These are phyloP conservation scores for Spongilla lacustris DNA, from an alignment of 37 sponge, comb jelly and placozoan genomes.

Conservation along the genomic window DNA sequence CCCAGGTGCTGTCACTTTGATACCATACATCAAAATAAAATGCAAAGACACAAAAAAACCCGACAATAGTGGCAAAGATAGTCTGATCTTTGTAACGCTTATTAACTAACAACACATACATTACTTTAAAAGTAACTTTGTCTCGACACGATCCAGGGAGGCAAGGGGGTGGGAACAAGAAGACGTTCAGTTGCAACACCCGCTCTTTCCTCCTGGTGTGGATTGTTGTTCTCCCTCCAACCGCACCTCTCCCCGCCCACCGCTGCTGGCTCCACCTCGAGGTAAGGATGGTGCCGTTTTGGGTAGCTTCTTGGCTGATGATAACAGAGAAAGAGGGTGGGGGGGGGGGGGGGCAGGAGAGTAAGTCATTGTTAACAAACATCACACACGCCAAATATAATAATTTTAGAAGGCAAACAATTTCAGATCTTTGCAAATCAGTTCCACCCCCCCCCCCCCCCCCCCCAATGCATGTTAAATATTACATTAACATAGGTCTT, in stretches of 20 bases:
- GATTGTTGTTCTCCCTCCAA: neutral
- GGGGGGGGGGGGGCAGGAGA: neutral
- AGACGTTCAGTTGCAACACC: neutral
- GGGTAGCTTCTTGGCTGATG: neutral
- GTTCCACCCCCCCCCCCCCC: neutral
- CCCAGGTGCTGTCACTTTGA: neutral
- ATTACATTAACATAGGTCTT: too few species aligned
- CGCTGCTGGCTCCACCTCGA: neutral
- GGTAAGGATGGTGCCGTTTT: neutral
- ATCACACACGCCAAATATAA: too few species aligned
- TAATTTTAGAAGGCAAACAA: too few species aligned
- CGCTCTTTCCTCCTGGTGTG: neutral
- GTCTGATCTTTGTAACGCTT: neutral
- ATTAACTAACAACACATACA: slow-evolving; percentile 5
- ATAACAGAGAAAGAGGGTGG: neutral
- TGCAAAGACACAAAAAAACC: slow-evolving; percentile 9
- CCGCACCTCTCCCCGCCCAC: neutral
- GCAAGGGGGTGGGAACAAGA: neutral
- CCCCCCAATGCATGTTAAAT: too few species aligned
- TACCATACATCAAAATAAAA: slow-evolving; percentile 7
- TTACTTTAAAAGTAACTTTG: neutral
- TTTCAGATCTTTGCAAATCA: too few species aligned
- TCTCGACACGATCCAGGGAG: neutral
- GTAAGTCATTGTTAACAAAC: neutral
- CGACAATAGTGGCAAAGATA: slow-evolving; percentile 5